Base-by-base conservation (phyloP, 2,113 vertebrate species). In the Agapornis roseicollis region DNA sequence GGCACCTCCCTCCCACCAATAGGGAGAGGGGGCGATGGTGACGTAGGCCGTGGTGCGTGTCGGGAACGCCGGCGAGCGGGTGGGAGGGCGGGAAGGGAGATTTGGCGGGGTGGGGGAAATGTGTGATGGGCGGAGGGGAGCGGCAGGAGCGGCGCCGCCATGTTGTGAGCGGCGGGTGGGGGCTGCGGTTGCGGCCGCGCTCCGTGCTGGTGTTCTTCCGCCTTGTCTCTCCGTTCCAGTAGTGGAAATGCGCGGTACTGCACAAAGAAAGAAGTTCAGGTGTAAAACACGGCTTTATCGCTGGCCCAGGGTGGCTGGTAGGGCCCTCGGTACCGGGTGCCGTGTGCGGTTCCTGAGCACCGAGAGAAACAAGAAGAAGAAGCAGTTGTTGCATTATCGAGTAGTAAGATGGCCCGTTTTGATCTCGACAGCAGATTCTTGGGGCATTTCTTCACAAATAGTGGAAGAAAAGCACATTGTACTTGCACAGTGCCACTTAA, bases 171-270 rank as follows among this genome's bases (percentile, higher is more conserved):
- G 12, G 2, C 0, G 2, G 46, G 24, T 6, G 3, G 5, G 24
- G 1, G 9, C 2, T 1, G 6, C 2, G 49, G 24, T 55, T 2
- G 17, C 2, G 2, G 17, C 1, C 0, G 28, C 0, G 15, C 1
- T 2, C 10, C 1, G 1, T 5, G 20, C 2, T 0, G 23, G 2
- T 2, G 1, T 4, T 2, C 5, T 2, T 3, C 11, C 2, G 7
- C 2, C 2, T 10, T 5, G 3, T 11, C 5, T 14, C 2, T 5
- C 6, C 3, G 15, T 6, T 14, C 35, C 10, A 0, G 33, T 1
- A 5, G 22, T 5, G 17, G 22, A 6, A 9, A 3, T 2, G 44
- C 14, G 8, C 3, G 35, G 9, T 18, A 28, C 31, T 23, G 20
- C 18, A 2, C 13, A 3, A 5, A 17, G 11, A 4, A 3, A 14